A percentile compares a stretch with the other conserved stretches of the same genome.
phyloP scores from a whole-genome alignment of 2,113 vertebrate species.

The Felis chaus region DNA sequence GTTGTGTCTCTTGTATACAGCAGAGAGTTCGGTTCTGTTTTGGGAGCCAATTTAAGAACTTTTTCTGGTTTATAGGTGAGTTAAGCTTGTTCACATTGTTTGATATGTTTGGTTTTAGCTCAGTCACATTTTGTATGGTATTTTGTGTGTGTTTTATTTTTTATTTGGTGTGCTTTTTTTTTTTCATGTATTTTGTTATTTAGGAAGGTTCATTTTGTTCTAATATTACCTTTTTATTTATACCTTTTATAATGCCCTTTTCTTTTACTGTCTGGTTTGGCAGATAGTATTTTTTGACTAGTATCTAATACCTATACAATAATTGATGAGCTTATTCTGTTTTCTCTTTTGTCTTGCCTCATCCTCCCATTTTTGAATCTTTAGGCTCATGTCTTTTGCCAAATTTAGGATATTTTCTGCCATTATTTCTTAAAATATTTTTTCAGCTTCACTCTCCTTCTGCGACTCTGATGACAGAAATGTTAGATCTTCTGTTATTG shows the following conservation, averaged over 20 bases:
- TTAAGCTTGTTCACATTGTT: not conserved
- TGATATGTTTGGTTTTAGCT: not conserved
- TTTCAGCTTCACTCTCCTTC: not conserved
- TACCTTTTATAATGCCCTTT: not conserved
- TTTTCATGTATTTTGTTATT: not conserved
- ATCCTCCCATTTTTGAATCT: constrained; percentile 27
- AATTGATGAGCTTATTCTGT: not conserved
- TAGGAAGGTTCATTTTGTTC: constrained; percentile 5
- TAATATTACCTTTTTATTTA: not conserved
- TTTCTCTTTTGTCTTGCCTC: not conserved
- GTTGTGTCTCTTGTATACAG: not conserved
- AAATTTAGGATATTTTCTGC: not conserved
- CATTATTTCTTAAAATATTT: constrained; percentile 19
- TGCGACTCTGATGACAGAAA: not conserved
- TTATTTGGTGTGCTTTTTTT: not conserved
- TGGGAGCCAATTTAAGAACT: not conserved
- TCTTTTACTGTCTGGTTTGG: not conserved
- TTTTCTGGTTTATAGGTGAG: not conserved
- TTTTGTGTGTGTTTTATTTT: constrained; percentile 1
- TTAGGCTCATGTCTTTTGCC: not conserved
- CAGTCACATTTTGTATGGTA: not conserved
- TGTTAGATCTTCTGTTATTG: not conserved
- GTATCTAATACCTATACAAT: not conserved
- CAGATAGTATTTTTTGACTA: not conserved
- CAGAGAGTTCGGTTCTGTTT: not conserved